phyloP scores from a whole-genome alignment of 92 coral and sea anemone genomes.

The Muricea muricata region DNA sequence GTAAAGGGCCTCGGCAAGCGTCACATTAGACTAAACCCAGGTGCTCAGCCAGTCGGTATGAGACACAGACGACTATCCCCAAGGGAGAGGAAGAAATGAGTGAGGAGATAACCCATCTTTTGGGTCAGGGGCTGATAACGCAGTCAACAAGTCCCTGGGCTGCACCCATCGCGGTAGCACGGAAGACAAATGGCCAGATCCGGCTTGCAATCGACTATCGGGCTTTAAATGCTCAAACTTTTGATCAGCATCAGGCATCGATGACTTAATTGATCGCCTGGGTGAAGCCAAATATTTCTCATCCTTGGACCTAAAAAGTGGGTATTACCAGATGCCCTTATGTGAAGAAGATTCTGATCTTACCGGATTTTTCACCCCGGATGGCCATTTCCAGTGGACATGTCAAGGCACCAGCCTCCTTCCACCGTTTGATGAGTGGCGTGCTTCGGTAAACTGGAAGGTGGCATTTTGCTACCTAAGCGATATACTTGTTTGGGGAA shows the following conservation, averaged over 20 bases:
- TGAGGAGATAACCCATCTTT: not conserved
- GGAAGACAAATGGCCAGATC: constrained; percentile 8
- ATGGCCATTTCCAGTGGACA: constrained; percentile 27
- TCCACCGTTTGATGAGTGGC: constrained; percentile 10
- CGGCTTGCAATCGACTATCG: constrained; percentile 13
- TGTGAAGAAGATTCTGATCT: not conserved
- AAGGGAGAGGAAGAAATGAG: not conserved
- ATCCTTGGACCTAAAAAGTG: constrained; percentile 7
- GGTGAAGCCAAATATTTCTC: constrained; percentile 19
- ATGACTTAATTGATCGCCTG: constrained; percentile 3
- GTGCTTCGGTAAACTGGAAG: constrained; percentile 7
- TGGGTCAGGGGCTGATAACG: not conserved
- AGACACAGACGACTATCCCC: constrained; percentile 20
- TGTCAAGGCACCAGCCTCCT: constrained; percentile 10
- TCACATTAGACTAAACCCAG: constrained; percentile 3
- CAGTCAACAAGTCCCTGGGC: constrained; percentile 15
- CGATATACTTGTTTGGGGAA: constrained; percentile 30
- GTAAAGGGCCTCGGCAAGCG: not conserved
- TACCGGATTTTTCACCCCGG: constrained; percentile 32
- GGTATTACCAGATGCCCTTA: constrained; percentile 15
- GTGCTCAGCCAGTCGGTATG: not conserved
- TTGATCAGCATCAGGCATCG: constrained; percentile 19
- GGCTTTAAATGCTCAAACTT: not conserved
- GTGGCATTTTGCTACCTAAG: constrained; percentile 4
- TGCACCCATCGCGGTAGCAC: not conserved